Evolutionary conservation across 2,113 vertebrate genomes (phyloP).

Genomic region (Mola mola): DNA sequence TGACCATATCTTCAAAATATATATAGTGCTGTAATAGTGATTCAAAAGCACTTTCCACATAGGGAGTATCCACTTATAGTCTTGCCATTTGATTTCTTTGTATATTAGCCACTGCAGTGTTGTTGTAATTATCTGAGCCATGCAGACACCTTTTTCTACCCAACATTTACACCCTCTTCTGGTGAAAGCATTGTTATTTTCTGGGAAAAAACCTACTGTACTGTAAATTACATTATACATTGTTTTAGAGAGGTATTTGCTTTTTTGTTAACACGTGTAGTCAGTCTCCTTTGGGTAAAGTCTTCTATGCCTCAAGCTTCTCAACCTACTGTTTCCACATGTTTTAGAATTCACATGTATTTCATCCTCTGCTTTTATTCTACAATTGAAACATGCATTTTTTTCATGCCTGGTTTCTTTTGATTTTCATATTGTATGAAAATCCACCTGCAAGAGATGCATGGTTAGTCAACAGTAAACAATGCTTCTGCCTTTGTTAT

Average conservation of each 20-base stretch:
- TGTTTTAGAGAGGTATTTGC: constrained; percentile 9
- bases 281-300: constrained; percentile 18
- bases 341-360: neutral
- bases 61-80: constrained; percentile 1
- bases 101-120: constrained; percentile 10
- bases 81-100: constrained; percentile 12
- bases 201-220: neutral
- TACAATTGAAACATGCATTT: neutral
- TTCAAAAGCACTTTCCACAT: constrained; percentile 11
- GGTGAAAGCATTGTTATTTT: neutral
- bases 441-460: constrained; percentile 7
- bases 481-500: constrained; percentile 14
- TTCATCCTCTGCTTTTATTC: neutral
- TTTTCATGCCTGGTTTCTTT: constrained; percentile 10
- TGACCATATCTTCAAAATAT: constrained; percentile 15
- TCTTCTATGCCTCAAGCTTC: constrained; percentile 4
- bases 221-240: neutral
- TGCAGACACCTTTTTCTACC: constrained; percentile 6
- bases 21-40: neutral
- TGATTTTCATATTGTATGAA: constrained; percentile 15
- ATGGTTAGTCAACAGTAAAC: constrained; percentile 21
- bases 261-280: constrained; percentile 10
- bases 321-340: neutral
- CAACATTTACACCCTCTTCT: constrained; percentile 4
- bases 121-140: constrained; percentile 1